phyloP scores from a whole-genome alignment of 2,113 vertebrate species.

The Myiozetetes cayanensis region DNA sequence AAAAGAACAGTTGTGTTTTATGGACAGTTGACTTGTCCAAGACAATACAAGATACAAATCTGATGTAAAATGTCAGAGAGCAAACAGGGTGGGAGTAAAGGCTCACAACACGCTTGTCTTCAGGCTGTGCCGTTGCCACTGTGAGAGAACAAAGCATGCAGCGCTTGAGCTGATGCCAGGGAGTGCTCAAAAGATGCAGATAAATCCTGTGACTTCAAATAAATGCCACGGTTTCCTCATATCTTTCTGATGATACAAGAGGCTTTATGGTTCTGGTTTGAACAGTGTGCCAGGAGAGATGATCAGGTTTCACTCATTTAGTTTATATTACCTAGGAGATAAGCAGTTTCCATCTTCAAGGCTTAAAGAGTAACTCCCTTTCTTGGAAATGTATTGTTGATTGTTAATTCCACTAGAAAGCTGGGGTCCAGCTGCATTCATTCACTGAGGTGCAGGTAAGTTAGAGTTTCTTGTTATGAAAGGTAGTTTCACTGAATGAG shows the following conservation, averaged over 20 bases:
- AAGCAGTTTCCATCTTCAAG: conserved; percentile 25
- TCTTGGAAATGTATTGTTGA: conserved; percentile 1
- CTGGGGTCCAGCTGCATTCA: not conserved
- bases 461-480: conserved; percentile 23
- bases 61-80: not conserved
- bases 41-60: not conserved
- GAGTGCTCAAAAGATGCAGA: not conserved
- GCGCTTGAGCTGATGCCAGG: not conserved
- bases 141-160: not conserved
- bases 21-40: not conserved
- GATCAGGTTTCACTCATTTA: conserved; percentile 69
- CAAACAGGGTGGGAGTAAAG: not conserved
- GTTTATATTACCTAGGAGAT: conserved; percentile 69
- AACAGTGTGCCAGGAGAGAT: conserved; percentile 23
- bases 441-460: conserved; percentile 52
- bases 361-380: conserved; percentile 23
- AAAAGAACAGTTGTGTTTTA: not conserved
- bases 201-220: not conserved
- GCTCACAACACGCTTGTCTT: fast-evolving
- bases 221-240: not conserved
- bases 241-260: not conserved
- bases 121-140: not conserved
- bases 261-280: not conserved
- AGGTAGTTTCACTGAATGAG: not conserved
- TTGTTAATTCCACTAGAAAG: conserved; percentile 21